phyloP scores from a whole-genome alignment of 2,888 invertebrate genomes.

The Dexiosoma caninum region DNA sequence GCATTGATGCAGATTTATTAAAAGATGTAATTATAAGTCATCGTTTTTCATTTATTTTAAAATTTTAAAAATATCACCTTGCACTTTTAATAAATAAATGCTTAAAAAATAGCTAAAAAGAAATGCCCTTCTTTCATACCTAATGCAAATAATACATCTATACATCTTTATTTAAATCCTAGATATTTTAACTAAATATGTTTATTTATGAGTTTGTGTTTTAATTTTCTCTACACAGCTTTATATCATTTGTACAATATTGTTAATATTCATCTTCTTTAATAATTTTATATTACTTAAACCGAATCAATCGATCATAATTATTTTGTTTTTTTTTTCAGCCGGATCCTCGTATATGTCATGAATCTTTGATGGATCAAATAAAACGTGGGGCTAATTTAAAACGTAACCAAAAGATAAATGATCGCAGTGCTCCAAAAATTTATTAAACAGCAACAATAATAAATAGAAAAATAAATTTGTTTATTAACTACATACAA shows the following conservation, averaged over 20 bases:
- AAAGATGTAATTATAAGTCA: too few relatives aligned
- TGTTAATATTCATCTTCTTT: background rate
- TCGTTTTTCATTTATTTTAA: too few relatives aligned
- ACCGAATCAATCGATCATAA: background rate
- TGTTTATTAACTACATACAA: constrained; percentile 37
- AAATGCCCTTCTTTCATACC: background rate
- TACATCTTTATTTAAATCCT: background rate
- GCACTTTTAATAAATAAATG: background rate
- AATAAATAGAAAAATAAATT: constrained; percentile 29
- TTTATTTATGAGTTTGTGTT: background rate
- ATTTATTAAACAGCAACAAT: constrained; percentile 81
- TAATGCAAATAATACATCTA: background rate
- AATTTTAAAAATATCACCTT: background rate
- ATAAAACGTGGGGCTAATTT: constrained; percentile 91
- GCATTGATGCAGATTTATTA: too few relatives aligned
- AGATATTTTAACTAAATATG: background rate
- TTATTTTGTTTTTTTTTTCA: constrained; percentile 73
- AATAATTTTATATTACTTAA: background rate
- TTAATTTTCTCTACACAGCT: background rate
- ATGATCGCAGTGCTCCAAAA: constrained; percentile 91
- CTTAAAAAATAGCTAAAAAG: too few relatives aligned
- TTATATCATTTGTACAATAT: background rate
- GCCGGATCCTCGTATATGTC: constrained; percentile 88
- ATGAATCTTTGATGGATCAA: constrained; percentile 96
- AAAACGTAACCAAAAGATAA: constrained; percentile 82